These are phyloP conservation scores for Phoeniculus purpureus DNA, from an alignment of 2,797 vertebrate genomes.

Conservation along the genomic window DNA sequence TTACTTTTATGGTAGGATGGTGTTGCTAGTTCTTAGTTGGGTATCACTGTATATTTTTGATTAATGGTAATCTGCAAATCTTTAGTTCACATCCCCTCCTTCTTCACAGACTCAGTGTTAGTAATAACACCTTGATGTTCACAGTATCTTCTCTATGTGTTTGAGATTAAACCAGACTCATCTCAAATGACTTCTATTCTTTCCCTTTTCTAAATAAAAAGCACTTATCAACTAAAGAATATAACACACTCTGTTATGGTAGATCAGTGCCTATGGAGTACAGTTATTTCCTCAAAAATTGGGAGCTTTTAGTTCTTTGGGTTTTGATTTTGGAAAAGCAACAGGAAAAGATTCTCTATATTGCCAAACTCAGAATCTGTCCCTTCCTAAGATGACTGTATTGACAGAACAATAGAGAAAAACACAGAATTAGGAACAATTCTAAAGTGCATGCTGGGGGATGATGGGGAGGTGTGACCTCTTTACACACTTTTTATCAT, in stretches of 20 bases:
- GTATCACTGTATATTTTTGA: neutral
- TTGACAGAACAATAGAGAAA: neutral
- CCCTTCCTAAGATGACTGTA: neutral
- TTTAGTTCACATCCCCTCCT: neutral
- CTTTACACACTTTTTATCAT: neutral
- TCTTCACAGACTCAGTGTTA: neutral
- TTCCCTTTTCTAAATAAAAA: neutral
- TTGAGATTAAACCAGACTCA: neutral
- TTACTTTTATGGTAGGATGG: neutral
- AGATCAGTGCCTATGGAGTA: neutral
- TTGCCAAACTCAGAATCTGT: neutral
- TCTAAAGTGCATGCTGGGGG: neutral
- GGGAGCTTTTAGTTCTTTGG: neutral
- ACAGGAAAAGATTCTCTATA: neutral
- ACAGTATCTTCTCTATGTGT: accelerated
- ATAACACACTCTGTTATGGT: neutral
- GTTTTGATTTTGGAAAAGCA: neutral
- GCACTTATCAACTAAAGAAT: neutral
- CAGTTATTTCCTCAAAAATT: neutral
- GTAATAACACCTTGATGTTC: neutral
- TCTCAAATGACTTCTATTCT: neutral
- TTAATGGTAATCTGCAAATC: neutral
- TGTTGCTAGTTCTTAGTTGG: neutral
- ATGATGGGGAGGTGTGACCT: neutral
- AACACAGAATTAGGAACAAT: neutral